Evolutionary conservation across 1,140 invertebrate species (phyloP).

Genomic region (Lordiphosa collinella): DNA sequence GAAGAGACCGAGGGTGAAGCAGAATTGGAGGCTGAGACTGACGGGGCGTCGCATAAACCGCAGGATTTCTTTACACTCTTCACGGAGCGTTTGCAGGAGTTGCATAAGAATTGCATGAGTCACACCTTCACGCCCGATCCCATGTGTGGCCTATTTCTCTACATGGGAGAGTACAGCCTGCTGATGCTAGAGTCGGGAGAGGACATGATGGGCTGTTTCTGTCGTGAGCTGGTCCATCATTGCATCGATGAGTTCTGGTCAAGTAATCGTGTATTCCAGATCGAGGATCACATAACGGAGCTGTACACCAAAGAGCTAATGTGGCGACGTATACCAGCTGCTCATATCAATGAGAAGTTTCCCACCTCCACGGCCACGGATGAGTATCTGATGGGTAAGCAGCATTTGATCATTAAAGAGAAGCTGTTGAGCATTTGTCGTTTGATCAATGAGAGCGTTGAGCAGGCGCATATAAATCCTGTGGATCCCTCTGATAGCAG

Average conservation of each 20-base stretch:
- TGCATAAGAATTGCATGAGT: constrained; percentile 24
- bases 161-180: constrained; percentile 63
- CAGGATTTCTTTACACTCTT: constrained; percentile 39
- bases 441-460: constrained; percentile 15
- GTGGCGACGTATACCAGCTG: constrained; percentile 43
- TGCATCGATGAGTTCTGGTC: constrained; percentile 33
- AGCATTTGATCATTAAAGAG: constrained; percentile 68
- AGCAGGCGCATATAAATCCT: not conserved
- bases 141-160: constrained; percentile 53
- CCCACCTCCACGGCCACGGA: constrained; percentile 63
- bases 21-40: not conserved
- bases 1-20: not conserved
- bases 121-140: constrained; percentile 41
- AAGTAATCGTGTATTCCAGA: constrained; percentile 45
- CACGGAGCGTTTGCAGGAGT: constrained; percentile 22
- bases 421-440: constrained; percentile 45
- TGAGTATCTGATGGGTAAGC: constrained; percentile 62
- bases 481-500: not conserved
- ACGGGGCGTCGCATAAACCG: not conserved
- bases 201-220: constrained; percentile 66
- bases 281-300: constrained; percentile 61
- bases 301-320: constrained; percentile 52
- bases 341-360: constrained; percentile 69
- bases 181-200: constrained; percentile 64
- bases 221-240: constrained; percentile 16